These are phyloP conservation scores for Penaeus monodon DNA, from an alignment of 2,888 invertebrate species.

Conservation along the genomic window DNA sequence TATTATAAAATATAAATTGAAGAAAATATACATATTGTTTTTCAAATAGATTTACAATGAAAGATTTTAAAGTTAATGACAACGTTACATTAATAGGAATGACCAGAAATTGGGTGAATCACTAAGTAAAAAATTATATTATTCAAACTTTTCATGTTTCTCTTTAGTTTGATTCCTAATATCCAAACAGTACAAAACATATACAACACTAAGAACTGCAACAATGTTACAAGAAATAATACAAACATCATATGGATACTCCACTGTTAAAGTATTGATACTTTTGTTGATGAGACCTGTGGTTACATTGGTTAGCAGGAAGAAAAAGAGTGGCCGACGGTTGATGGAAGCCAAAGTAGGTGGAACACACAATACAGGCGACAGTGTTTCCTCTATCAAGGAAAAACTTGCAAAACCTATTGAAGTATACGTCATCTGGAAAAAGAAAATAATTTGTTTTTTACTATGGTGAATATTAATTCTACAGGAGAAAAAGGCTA, in stretches of 20 bases:
- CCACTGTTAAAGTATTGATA: constrained; percentile 74
- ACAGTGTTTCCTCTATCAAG: constrained; percentile 20
- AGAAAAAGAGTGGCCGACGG: constrained; percentile 85
- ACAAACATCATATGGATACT: constrained; percentile 29
- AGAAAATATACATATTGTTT: no score
- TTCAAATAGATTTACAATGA: no score
- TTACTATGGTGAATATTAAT: background rate
- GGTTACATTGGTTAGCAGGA: constrained; percentile 84
- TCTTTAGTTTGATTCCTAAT: background rate
- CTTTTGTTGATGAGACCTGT: constrained; percentile 87
- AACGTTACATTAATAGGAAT: no score
- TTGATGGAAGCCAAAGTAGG: constrained; percentile 78
- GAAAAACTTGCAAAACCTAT: constrained; percentile 32
- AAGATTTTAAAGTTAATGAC: no score
- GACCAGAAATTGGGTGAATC: no score
- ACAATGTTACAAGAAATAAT: constrained; percentile 62
- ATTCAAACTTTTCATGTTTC: no score
- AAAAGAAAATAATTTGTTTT: background rate
- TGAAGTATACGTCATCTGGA: constrained; percentile 32
- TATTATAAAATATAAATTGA: no score
- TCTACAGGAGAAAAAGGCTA: background rate
- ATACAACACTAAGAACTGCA: constrained; percentile 13
- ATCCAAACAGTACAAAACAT: constrained; percentile 16
- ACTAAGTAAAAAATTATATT: no score
- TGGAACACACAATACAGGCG: constrained; percentile 68